Percentiles rank a stretch among this genome's conserved stretches.
These are phyloP conservation scores for Protobothrops flavoviridis DNA, from an alignment of 2,113 vertebrate species.

Conservation along the genomic window DNA sequence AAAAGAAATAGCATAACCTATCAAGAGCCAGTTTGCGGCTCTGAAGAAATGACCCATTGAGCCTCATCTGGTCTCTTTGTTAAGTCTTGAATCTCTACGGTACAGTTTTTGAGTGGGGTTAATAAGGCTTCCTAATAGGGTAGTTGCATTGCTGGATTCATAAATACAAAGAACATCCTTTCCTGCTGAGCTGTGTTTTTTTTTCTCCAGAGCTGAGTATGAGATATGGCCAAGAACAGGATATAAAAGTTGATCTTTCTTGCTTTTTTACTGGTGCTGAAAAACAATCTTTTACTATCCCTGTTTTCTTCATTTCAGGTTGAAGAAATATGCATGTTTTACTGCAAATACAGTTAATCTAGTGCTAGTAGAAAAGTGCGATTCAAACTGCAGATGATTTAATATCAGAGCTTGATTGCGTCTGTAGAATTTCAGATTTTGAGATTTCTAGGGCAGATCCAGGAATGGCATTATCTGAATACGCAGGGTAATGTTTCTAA, in stretches of 20 bases:
- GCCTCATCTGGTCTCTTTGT: not conserved
- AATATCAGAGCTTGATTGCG: conserved; percentile 1
- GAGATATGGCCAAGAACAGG: conserved; percentile 13
- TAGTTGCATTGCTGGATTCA: not conserved
- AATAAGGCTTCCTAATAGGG: not conserved
- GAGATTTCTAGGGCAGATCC: not conserved
- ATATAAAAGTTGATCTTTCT: not conserved
- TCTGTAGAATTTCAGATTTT: not conserved
- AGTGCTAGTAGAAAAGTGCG: not conserved
- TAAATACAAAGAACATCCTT: not conserved
- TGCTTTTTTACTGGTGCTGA: fast-evolving
- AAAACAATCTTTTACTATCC: not conserved
- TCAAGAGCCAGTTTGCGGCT: not conserved
- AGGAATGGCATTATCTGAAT: conserved; percentile 2
- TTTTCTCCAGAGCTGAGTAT: not conserved
- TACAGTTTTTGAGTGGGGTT: not conserved
- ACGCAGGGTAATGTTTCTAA: not conserved
- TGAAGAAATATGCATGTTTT: not conserved
- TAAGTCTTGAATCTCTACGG: not conserved
- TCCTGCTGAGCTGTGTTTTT: not conserved
- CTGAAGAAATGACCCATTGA: not conserved
- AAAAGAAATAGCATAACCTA: not conserved
- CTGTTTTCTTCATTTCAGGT: not conserved
- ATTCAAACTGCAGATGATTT: not conserved
- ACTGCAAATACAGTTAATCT: not conserved